These are phyloP conservation scores for Manis pentadactyla DNA, from an alignment of 2,797 vertebrate genomes.

Conservation along the genomic window DNA sequence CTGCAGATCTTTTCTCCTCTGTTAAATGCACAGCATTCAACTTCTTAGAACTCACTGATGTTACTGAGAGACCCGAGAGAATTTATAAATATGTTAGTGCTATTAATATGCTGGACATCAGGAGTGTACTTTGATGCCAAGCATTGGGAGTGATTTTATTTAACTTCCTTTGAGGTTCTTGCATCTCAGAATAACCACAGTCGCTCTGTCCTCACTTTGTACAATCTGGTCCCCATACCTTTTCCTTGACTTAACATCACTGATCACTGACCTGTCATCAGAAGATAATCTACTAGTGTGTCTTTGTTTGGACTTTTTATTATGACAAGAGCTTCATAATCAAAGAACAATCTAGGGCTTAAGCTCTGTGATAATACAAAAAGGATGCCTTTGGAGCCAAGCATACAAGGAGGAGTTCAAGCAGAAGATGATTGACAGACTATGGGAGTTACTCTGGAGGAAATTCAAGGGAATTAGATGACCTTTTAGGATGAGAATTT, in stretches of 20 bases:
- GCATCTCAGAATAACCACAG: slow-evolving; percentile 19
- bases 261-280: slow-evolving; percentile 22
- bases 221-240: background rate
- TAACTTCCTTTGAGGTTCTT: slow-evolving; percentile 69
- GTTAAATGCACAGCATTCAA: slow-evolving; percentile 38
- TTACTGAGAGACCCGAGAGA: slow-evolving; percentile 66
- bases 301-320: slow-evolving; percentile 57
- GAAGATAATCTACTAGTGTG: background rate
- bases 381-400: background rate
- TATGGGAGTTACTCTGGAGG: background rate
- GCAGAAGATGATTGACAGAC: slow-evolving; percentile 18
- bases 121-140: slow-evolving; percentile 41
- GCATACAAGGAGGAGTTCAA: background rate
- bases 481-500: slow-evolving; percentile 6
- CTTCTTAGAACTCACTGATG: slow-evolving; percentile 56
- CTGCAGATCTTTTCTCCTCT: slow-evolving; percentile 52
- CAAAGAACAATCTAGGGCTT: slow-evolving; percentile 40
- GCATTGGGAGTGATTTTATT: slow-evolving; percentile 63
- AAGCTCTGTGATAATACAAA: slow-evolving; percentile 36
- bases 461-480: slow-evolving; percentile 16
- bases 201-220: background rate
- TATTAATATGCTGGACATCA: slow-evolving; percentile 71
- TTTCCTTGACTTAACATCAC: slow-evolving; percentile 61
- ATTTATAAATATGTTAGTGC: slow-evolving; percentile 71
- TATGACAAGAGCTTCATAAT: slow-evolving; percentile 19